These are phyloP conservation scores for Neria commutata DNA, from an alignment of 2,888 invertebrate genomes.

Conservation along the genomic window DNA sequence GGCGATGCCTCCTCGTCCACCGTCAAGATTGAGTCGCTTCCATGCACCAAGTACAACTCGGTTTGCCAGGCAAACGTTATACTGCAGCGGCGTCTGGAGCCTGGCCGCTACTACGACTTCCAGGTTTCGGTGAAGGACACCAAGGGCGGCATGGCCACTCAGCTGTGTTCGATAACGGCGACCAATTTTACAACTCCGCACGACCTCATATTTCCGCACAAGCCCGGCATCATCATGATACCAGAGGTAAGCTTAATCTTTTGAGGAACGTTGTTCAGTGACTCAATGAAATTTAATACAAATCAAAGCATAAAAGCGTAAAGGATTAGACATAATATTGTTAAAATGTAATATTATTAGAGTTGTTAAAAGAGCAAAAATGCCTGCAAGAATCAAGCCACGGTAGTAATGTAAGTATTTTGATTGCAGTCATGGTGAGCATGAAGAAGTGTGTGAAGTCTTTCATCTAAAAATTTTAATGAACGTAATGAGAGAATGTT, in stretches of 20 bases:
- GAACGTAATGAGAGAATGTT: too few relatives aligned
- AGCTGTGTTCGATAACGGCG: conserved; percentile 80
- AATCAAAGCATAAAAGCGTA: too few relatives aligned
- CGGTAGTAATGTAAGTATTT: too few relatives aligned
- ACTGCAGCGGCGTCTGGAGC: conserved; percentile 75
- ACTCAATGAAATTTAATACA: too few relatives aligned
- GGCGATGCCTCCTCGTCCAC: conserved; percentile 78
- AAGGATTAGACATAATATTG: too few relatives aligned
- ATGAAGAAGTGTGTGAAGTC: too few relatives aligned
- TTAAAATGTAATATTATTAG: not conserved
- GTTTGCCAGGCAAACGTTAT: conserved; percentile 89
- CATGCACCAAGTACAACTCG: conserved; percentile 85
- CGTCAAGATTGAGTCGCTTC: conserved; percentile 79
- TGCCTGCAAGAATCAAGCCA: too few relatives aligned
- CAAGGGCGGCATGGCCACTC: conserved; percentile 75
- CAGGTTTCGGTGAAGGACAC: conserved; percentile 76
- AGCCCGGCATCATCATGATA: conserved; percentile 76
- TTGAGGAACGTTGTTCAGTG: not conserved
- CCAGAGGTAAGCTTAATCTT: conserved; percentile 68
- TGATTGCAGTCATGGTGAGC: too few relatives aligned
- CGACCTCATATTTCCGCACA: conserved; percentile 81
- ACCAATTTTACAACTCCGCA: conserved; percentile 86
- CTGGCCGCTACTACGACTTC: conserved; percentile 85
- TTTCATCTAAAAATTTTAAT: too few relatives aligned
- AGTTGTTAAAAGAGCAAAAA: not conserved